A percentile compares a stretch with the other conserved stretches of the same genome.
Conservation (phyloP, 2,888 invertebrate genomes). For the Loripinus fragilis region DNA sequence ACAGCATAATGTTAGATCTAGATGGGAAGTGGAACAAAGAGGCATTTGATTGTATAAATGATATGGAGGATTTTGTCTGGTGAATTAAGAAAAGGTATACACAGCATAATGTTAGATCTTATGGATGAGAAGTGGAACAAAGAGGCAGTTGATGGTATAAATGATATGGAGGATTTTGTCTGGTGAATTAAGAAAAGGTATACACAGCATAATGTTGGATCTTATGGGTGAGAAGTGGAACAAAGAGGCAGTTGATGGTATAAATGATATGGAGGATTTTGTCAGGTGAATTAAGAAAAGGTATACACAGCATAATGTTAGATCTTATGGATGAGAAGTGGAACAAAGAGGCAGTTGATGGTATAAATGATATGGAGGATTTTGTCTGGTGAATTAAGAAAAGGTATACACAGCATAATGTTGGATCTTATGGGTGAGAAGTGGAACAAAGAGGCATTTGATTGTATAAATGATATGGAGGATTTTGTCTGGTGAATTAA, state of each 20-base stretch:
- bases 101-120: too few relatives aligned
- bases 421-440: neutral
- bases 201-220: too few relatives aligned
- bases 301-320: neutral
- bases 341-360: conserved; percentile 5
- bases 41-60: neutral
- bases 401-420: neutral
- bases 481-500: neutral
- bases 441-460: conserved; percentile 1
- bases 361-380: too few relatives aligned
- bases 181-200: too few relatives aligned
- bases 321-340: neutral
- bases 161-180: conserved; percentile 7
- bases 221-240: neutral
- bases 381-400: neutral
- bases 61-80: too few relatives aligned
- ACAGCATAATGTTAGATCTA: too few relatives aligned
- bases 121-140: conserved; percentile 2
- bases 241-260: conserved; percentile 1
- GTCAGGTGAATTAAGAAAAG: neutral
- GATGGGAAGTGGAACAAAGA: conserved; percentile 1
- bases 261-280: conserved; percentile 7
- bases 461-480: too few relatives aligned
- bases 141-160: conserved; percentile 4
- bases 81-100: too few relatives aligned